Conservation (phyloP, 2,797 vertebrate species). For the Calcarius lapponicus region DNA sequence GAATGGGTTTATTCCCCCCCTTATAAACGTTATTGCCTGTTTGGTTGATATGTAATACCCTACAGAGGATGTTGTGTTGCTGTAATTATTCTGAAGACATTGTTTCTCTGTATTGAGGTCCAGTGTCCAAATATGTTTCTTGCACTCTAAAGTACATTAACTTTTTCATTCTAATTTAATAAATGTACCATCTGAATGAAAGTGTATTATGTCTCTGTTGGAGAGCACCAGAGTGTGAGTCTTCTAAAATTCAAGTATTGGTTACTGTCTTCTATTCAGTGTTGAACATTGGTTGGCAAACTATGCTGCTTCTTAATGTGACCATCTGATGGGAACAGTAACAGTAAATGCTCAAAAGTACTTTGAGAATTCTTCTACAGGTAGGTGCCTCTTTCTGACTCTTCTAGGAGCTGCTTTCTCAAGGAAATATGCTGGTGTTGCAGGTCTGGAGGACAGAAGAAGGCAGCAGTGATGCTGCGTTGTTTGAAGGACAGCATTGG, state of each 20-base stretch:
- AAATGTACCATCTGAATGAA: slow-evolving; percentile 67
- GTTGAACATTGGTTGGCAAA: neutral
- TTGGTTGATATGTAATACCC: slow-evolving; percentile 57
- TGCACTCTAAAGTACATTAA: slow-evolving; percentile 72
- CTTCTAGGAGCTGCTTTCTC: neutral
- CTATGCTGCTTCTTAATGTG: neutral
- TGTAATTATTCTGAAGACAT: slow-evolving; percentile 68
- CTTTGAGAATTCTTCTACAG: neutral
- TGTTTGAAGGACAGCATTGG: neutral
- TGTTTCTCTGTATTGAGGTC: slow-evolving; percentile 58
- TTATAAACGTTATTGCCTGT: slow-evolving; percentile 43
- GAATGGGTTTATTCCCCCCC: neutral
- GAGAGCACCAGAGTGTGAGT: neutral
- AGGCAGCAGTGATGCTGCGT: neutral
- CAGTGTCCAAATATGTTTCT: slow-evolving; percentile 58
- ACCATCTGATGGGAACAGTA: neutral
- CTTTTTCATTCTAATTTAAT: slow-evolving; percentile 78
- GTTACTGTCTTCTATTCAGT: neutral
- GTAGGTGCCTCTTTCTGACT: neutral
- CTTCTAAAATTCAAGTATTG: neutral
- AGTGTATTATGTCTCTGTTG: slow-evolving; percentile 24
- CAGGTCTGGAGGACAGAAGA: neutral
- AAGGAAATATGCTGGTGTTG: neutral
- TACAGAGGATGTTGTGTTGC: slow-evolving; percentile 59
- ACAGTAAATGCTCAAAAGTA: neutral